Evolutionary conservation across 1,140 invertebrate genomes (phyloP).

Genomic region (Sarcophaga peregrina): DNA sequence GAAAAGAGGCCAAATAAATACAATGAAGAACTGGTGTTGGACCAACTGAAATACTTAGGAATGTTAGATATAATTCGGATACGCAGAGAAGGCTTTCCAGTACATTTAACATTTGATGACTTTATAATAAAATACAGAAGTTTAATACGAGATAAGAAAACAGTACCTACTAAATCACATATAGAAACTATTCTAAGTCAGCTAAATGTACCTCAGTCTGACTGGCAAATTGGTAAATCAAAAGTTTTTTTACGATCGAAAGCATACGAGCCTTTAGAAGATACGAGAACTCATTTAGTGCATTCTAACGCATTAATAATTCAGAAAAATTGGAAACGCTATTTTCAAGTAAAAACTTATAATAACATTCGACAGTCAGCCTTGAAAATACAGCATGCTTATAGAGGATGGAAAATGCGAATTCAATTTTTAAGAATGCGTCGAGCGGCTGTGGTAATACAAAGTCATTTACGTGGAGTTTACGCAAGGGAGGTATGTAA

Average conservation of each 20-base stretch:
- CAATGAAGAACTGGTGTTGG: constrained; percentile 84
- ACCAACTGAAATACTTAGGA: constrained; percentile 92
- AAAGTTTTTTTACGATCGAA: constrained; percentile 89
- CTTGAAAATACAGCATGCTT: constrained; percentile 85
- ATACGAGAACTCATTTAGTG: constrained; percentile 77
- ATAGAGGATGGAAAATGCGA: constrained; percentile 86
- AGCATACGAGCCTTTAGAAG: constrained; percentile 90
- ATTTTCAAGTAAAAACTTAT: constrained; percentile 76
- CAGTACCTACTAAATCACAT: constrained; percentile 45
- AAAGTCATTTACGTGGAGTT: constrained; percentile 88
- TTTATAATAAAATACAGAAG: constrained; percentile 76
- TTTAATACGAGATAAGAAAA: constrained; percentile 53
- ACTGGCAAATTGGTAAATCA: constrained; percentile 92
- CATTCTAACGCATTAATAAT: constrained; percentile 79
- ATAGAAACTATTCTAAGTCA: constrained; percentile 69
- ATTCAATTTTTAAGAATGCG: constrained; percentile 85
- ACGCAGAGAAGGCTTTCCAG: constrained; percentile 90
- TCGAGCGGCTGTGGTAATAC: constrained; percentile 88
- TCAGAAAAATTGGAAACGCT: constrained; percentile 81
- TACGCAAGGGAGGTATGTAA: constrained; percentile 82
- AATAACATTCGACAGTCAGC: constrained; percentile 76
- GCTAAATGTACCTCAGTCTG: constrained; percentile 74
- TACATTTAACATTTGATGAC: constrained; percentile 83
- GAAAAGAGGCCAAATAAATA: constrained; percentile 87
- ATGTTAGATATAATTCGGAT: constrained; percentile 97